These are phyloP conservation scores for Dendronephthya gigantea DNA, from an alignment of 64 coral and sea anemone genomes.

Conservation along the genomic window DNA sequence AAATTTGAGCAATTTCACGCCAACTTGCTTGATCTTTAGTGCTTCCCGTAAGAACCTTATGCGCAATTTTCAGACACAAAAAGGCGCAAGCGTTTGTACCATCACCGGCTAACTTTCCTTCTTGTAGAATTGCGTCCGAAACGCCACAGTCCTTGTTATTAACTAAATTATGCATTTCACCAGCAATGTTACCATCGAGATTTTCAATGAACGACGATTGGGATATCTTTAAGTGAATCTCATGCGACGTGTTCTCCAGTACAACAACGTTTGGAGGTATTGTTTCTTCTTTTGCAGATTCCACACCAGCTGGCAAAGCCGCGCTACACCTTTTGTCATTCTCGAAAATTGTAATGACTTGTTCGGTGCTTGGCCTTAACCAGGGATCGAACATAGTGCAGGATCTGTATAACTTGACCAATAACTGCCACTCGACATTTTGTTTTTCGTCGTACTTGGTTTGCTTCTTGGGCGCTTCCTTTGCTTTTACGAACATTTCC, in stretches of 20 bases:
- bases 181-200: background rate
- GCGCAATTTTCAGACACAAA: background rate
- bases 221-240: background rate
- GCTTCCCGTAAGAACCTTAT: background rate
- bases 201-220: background rate
- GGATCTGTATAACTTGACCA: background rate
- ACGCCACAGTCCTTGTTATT: slow-evolving; percentile 18
- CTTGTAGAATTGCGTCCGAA: background rate
- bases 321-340: background rate
- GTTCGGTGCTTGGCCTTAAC: background rate
- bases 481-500: background rate
- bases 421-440: background rate
- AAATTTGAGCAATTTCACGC: background rate
- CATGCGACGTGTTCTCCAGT: background rate
- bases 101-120: too few species aligned
- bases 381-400: background rate
- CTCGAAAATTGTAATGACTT: background rate
- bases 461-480: background rate
- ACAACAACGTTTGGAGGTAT: background rate
- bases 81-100: slow-evolving; percentile 55
- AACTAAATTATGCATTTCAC: too few species aligned
- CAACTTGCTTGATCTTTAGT: background rate
- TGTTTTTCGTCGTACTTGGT: background rate
- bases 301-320: background rate
- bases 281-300: background rate